Evolutionary conservation across 2,113 vertebrate species (phyloP).

Genomic region (Cyanistes caeruleus): DNA sequence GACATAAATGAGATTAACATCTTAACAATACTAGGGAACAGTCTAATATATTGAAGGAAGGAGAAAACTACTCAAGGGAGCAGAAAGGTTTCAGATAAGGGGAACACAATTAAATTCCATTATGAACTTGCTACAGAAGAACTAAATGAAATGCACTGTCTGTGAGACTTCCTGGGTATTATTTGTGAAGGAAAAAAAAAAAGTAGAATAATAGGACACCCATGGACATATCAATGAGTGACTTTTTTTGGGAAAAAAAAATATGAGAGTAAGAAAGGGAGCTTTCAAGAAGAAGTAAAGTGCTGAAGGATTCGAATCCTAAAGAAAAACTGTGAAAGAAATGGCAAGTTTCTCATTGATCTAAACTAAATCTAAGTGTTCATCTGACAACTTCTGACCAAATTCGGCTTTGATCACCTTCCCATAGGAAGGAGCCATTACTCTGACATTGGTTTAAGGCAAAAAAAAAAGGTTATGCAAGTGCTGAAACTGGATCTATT

Average conservation of each 20-base stretch:
- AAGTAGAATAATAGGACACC: neutral
- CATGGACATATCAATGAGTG: rapidly evolving
- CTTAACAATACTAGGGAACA: conserved; percentile 3
- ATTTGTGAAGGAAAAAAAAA: neutral
- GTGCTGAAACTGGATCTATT: neutral
- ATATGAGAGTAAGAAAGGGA: neutral
- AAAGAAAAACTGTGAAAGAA: neutral
- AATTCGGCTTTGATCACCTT: neutral
- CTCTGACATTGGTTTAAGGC: neutral
- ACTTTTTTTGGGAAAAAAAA: rapidly evolving
- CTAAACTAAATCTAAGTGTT: neutral
- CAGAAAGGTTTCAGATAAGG: conserved; percentile 63
- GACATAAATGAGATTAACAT: neutral
- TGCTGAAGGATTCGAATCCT: neutral
- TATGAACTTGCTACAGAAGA: conserved; percentile 17
- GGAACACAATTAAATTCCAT: conserved; percentile 60
- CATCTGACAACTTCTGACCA: neutral
- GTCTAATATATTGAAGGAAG: conserved; percentile 38
- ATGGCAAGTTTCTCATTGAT: neutral
- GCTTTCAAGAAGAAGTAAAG: neutral
- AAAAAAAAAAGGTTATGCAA: neutral
- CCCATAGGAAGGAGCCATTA: neutral
- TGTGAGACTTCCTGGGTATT: neutral
- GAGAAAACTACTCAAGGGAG: neutral
- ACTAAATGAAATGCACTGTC: conserved; percentile 4